Evolutionary conservation across 2,888 invertebrate species (phyloP).

Genomic region (Caenorhabditis wallacei): DNA sequence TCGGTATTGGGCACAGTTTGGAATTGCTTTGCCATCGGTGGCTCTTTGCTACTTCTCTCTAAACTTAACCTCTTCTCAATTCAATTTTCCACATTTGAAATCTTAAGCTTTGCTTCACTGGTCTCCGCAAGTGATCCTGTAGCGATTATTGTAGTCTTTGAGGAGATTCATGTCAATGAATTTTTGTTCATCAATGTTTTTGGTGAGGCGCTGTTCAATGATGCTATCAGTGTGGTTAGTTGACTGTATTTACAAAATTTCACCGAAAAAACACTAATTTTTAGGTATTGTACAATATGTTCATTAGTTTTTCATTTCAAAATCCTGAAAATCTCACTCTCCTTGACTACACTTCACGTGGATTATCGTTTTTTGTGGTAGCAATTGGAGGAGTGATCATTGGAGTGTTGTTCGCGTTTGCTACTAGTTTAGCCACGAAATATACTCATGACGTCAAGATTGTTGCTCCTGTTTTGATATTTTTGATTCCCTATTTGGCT

Average conservation of each 20-base stretch:
- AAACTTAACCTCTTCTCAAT: slow-evolving; percentile 65
- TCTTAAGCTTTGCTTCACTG: slow-evolving; percentile 70
- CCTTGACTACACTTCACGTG: slow-evolving; percentile 62
- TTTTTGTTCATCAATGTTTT: slow-evolving; percentile 98
- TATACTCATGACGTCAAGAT: slow-evolving; percentile 96
- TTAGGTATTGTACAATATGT: slow-evolving; percentile 77
- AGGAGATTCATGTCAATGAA: slow-evolving; percentile 91
- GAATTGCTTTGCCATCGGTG: slow-evolving; percentile 88
- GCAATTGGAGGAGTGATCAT: slow-evolving; percentile 80
- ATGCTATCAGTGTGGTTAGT: slow-evolving; percentile 93
- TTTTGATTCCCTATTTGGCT: slow-evolving; percentile 11
- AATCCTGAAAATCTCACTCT: slow-evolving; percentile 71
- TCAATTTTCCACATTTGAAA: slow-evolving; percentile 70
- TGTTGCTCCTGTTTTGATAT: slow-evolving; percentile 96
- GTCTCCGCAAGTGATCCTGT: slow-evolving; percentile 76
- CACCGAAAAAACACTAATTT: background rate
- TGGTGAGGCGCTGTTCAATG: slow-evolving; percentile 97
- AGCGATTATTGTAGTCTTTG: slow-evolving; percentile 75
- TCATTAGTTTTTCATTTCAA: slow-evolving; percentile 76
- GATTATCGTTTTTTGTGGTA: slow-evolving; percentile 80
- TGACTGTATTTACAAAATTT: background rate
- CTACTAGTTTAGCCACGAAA: slow-evolving; percentile 78
- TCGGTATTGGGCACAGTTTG: slow-evolving; percentile 95
- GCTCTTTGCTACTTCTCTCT: slow-evolving; percentile 66
- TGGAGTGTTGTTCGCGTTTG: slow-evolving; percentile 79